Conservation (phyloP, 2,888 invertebrate species). For the Sepiola atlantica region DNA sequence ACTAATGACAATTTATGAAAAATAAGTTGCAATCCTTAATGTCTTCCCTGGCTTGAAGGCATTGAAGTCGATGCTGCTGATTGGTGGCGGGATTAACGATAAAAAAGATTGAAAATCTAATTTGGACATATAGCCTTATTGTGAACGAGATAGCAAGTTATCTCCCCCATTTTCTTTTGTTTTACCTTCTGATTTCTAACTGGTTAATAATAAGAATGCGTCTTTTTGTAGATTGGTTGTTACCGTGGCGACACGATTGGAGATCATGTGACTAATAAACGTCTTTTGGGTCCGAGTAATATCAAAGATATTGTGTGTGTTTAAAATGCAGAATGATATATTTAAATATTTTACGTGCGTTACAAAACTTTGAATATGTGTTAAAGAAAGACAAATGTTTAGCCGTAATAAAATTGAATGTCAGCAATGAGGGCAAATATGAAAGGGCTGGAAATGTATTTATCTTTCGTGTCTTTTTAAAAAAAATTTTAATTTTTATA, state of each 20-base stretch:
- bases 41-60: background rate
- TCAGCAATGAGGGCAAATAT: no score
- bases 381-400: no score
- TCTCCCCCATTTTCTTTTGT: background rate
- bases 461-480: no score
- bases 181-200: background rate
- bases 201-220: background rate
- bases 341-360: background rate
- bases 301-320: background rate
- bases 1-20: background rate
- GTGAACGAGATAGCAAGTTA: background rate
- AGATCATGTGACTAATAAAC: background rate
- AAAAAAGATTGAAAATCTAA: background rate
- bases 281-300: constrained; percentile 18
- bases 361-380: no score
- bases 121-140: background rate
- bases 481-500: no score
- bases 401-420: no score
- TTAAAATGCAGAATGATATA: background rate
- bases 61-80: background rate
- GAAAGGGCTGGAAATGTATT: no score
- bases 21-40: background rate
- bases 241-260: background rate
- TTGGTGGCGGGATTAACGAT: background rate
- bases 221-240: background rate